A percentile compares a stretch with the other conserved stretches of the same genome.
Conservation (phyloP, 2,888 invertebrate genomes). For the Hoplodrina ambigua region DNA sequence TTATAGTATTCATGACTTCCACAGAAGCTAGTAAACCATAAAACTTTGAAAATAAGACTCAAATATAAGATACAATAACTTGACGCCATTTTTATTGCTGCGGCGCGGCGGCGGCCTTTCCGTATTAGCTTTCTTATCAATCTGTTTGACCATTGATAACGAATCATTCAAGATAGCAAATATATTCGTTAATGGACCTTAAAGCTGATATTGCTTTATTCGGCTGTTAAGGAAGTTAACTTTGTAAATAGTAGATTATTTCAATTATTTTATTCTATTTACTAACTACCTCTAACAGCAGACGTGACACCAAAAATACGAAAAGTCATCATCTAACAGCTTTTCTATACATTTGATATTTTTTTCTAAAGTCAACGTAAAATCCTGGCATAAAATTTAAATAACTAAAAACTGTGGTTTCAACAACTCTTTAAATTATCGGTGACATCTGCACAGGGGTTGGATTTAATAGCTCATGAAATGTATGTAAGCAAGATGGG, state of each 20-base stretch:
- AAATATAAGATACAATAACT: background rate
- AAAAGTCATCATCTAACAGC: too few relatives aligned
- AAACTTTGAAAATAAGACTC: background rate
- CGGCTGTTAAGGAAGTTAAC: background rate
- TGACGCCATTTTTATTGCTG: conserved; percentile 5
- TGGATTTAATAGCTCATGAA: conserved; percentile 90
- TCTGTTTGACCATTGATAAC: conserved; percentile 11
- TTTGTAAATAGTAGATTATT: background rate
- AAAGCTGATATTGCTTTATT: background rate
- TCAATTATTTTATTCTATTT: background rate
- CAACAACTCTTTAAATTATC: conserved; percentile 71
- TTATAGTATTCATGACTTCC: background rate
- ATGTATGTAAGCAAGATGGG: conserved; percentile 88
- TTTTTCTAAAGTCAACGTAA: background rate
- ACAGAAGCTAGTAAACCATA: background rate
- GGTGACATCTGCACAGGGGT: conserved; percentile 74
- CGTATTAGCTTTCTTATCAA: conserved; percentile 21
- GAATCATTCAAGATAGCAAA: background rate
- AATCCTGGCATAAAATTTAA: background rate
- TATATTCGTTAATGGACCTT: conserved; percentile 6
- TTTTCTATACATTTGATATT: too few relatives aligned
- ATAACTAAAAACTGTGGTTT: conserved; percentile 9
- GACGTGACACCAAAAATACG: too few relatives aligned
- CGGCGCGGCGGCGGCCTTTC: background rate
- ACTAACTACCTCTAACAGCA: too few relatives aligned